Conservation (phyloP, 2,113 vertebrate species). For the Oceanodroma tethys region DNA sequence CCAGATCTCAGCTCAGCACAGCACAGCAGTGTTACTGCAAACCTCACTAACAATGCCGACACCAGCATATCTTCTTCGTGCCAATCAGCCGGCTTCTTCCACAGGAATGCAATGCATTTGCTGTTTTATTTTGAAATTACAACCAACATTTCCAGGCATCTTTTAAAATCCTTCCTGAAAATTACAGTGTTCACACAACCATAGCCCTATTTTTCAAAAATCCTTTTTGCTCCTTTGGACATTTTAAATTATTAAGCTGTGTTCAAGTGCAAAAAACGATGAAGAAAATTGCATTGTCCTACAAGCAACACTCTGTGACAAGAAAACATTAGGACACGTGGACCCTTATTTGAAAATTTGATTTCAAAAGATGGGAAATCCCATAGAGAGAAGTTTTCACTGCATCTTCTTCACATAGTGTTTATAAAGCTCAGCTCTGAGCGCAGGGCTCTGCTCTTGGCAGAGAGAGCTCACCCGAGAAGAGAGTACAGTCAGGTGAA, state of each 20-base stretch:
- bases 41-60: not conserved
- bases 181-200: not conserved
- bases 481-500: not conserved
- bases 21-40: not conserved
- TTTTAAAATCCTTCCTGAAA: not conserved
- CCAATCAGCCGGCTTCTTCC: not conserved
- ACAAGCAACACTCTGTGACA: not conserved
- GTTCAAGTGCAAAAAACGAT: not conserved
- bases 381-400: not conserved
- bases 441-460: not conserved
- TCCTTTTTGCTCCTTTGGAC: not conserved
- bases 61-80: not conserved
- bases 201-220: not conserved
- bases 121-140: not conserved
- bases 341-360: not conserved
- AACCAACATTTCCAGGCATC: not conserved
- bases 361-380: not conserved
- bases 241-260: not conserved
- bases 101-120: not conserved
- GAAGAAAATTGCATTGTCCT: not conserved
- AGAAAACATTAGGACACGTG: not conserved
- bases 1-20: not conserved
- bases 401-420: not conserved
- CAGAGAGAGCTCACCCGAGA: not conserved
- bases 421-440: not conserved